phyloP scores from a whole-genome alignment of 2,888 invertebrate genomes.

The Cylloceria caligata region DNA sequence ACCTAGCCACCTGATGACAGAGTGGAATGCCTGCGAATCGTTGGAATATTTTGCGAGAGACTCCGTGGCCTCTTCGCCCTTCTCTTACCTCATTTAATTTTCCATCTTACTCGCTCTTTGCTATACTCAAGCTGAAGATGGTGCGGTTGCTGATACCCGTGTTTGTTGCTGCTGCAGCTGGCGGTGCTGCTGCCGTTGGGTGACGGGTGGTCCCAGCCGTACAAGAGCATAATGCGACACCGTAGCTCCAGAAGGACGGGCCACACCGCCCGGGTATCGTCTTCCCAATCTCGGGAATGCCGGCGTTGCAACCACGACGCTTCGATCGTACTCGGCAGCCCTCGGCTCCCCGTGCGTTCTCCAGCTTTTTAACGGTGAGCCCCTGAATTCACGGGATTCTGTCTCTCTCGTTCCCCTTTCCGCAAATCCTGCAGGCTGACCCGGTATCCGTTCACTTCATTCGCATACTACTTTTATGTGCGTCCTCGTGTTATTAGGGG shows the following conservation, averaged over 20 bases:
- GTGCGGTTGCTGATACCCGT: slow-evolving; percentile 24
- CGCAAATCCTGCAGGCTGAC: neutral
- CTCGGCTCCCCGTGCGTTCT: neutral
- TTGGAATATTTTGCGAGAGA: slow-evolving; percentile 59
- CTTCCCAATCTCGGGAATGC: slow-evolving; percentile 63
- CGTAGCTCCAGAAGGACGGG: slow-evolving; percentile 56
- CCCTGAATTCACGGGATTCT: neutral
- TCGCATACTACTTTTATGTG: neutral
- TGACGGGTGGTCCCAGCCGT: slow-evolving; percentile 53
- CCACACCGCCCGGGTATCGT: slow-evolving; percentile 55
- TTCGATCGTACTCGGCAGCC: slow-evolving; percentile 44
- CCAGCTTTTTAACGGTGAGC: neutral
- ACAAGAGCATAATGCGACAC: slow-evolving; percentile 59
- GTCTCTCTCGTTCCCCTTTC: neutral
- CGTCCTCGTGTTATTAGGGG: slow-evolving; percentile 26
- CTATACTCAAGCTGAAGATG: neutral
- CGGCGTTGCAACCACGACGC: slow-evolving; percentile 22
- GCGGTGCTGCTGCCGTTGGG: neutral
- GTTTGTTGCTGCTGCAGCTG: slow-evolving; percentile 23
- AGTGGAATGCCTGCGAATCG: slow-evolving; percentile 62
- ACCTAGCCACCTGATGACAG: slow-evolving; percentile 52
- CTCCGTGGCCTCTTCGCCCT: slow-evolving; percentile 10
- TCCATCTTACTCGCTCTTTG: slow-evolving; percentile 24
- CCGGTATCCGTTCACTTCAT: neutral
- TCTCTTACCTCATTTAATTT: slow-evolving; percentile 19